These are phyloP conservation scores for Diadophis punctatus DNA, from an alignment of 2,113 vertebrate genomes.

Conservation along the genomic window DNA sequence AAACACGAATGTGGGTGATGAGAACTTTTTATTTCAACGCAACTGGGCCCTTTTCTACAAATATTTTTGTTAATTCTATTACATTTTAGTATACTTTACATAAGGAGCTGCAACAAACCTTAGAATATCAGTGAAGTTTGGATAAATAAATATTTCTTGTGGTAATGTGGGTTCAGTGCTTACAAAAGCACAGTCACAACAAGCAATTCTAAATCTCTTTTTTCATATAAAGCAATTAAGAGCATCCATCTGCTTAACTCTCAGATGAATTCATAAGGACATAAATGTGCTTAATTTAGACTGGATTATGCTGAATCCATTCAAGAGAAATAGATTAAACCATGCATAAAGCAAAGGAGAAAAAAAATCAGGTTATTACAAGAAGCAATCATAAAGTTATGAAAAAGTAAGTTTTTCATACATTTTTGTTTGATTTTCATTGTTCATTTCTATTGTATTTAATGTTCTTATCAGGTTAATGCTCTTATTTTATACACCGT, in stretches of 20 bases:
- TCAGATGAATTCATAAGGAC: not conserved
- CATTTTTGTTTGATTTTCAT: not conserved
- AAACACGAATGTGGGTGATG: not conserved
- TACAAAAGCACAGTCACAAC: not conserved
- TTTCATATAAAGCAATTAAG: not conserved
- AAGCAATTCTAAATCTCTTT: not conserved
- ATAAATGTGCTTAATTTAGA: not conserved
- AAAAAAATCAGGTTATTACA: constrained; percentile 24
- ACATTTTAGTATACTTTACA: constrained; percentile 14
- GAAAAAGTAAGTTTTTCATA: constrained; percentile 17
- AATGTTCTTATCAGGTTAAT: constrained; percentile 42
- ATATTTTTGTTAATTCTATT: constrained; percentile 27
- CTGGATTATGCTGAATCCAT: not conserved
- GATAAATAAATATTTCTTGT: not conserved
- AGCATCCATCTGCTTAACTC: not conserved
- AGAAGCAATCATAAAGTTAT: constrained; percentile 1
- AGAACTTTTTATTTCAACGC: constrained; percentile 28
- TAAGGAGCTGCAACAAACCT: constrained; percentile 22
- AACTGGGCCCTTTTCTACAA: constrained; percentile 28
- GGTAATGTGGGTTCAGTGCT: constrained; percentile 11
- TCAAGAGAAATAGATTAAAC: constrained; percentile 27
- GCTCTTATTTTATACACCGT: constrained; percentile 25
- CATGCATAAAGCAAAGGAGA: constrained; percentile 14
- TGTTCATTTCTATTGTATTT: not conserved
- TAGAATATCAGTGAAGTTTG: constrained; percentile 23